phyloP scores from a whole-genome alignment of 2,113 vertebrate genomes.

The Plectropomus leopardus region DNA sequence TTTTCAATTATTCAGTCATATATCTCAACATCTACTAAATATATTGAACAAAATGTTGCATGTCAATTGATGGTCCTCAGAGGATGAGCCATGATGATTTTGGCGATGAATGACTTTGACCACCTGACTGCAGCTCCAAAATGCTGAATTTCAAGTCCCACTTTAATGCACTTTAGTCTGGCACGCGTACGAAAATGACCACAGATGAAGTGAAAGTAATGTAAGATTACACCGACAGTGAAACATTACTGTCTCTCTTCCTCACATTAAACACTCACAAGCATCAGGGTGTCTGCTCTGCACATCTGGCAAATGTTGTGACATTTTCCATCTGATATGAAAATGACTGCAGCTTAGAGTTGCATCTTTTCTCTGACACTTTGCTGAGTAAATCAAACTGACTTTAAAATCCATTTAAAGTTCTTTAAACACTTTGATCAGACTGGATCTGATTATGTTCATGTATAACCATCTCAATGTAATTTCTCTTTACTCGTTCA shows the following conservation, averaged over 20 bases:
- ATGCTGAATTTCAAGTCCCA: too few relatives aligned
- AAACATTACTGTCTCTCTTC: background rate
- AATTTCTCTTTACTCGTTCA: background rate
- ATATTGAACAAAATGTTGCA: too few relatives aligned
- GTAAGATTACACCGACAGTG: background rate
- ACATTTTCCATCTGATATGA: slow-evolving; percentile 8
- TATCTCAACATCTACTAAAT: too few relatives aligned
- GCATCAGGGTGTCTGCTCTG: background rate
- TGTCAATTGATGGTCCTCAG: too few relatives aligned
- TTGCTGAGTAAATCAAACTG: background rate
- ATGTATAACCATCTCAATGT: background rate
- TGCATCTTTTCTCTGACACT: background rate
- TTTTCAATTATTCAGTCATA: too few relatives aligned
- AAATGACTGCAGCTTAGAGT: background rate
- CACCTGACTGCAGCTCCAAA: too few relatives aligned
- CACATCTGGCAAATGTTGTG: slow-evolving; percentile 12
- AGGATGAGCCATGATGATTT: too few relatives aligned
- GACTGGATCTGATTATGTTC: background rate
- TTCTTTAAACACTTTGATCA: slow-evolving; percentile 9
- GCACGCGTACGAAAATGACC: background rate
- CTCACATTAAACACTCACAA: background rate
- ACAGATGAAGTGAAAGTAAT: background rate
- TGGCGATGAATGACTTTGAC: too few relatives aligned
- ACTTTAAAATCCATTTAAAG: slow-evolving; percentile 14
- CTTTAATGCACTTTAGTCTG: background rate